Evolutionary conservation across 2,797 vertebrate genomes (phyloP).

Genomic region (Lateolabrax maculatus): DNA sequence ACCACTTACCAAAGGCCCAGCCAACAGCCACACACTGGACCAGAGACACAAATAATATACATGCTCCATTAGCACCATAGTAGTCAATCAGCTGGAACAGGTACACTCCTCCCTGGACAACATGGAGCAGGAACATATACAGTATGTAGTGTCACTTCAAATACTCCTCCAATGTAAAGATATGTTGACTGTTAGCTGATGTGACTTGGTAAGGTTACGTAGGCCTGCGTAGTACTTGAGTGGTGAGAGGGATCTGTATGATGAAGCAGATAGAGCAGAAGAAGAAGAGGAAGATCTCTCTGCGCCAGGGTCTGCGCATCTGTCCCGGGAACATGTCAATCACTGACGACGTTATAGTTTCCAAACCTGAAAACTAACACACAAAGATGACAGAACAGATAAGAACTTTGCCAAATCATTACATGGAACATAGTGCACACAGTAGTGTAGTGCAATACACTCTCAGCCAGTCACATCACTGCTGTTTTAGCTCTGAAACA

Average conservation of each 20-base stretch:
- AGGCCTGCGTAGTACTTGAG: constrained; percentile 59
- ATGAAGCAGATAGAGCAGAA: constrained; percentile 69
- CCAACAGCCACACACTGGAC: constrained; percentile 79
- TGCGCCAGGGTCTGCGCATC: constrained; percentile 61
- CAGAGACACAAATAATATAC: constrained; percentile 86
- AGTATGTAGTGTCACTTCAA: not conserved
- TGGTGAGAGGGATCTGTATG: constrained; percentile 65
- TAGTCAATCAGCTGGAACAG: constrained; percentile 92
- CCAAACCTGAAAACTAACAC: constrained; percentile 71
- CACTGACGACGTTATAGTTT: constrained; percentile 70
- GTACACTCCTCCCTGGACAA: constrained; percentile 91
- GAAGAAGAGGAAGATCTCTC: constrained; percentile 72
- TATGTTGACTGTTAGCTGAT: not conserved
- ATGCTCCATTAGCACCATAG: constrained; percentile 88
- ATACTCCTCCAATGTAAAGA: not conserved
- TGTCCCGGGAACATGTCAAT: constrained; percentile 71
- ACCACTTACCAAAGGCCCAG: constrained; percentile 87
- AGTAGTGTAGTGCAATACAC: too few relatives aligned
- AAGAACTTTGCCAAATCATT: not conserved
- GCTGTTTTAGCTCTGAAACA: too few relatives aligned
- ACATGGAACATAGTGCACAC: not conserved
- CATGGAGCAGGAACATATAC: not conserved
- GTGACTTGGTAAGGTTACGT: not conserved
- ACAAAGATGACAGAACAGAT: not conserved
- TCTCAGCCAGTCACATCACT: too few relatives aligned